Base-by-base conservation (phyloP, 1,140 invertebrate genomes). In the Trachelipus rathkii region DNA sequence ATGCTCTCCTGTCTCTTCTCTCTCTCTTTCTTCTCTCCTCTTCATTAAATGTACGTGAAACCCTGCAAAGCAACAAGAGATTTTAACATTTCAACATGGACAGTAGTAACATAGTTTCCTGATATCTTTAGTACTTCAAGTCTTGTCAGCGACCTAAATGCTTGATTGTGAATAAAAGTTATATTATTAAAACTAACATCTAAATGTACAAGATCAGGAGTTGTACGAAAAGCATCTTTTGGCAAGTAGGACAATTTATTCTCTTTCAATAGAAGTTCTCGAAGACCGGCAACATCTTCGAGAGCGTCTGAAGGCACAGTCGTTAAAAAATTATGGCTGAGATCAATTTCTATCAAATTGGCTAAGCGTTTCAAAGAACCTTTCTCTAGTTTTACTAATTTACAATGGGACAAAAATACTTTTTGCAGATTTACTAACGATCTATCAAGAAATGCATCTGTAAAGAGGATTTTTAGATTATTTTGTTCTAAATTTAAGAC, bases 401-500 rank as follows among this genome's bases (percentile, higher is more conserved):
- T 77, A 66, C 80, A 81, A 80, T 88, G 90, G 67, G 90, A 88
- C 82, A 96, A 85, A 85, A 92, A 94, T 19, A 96, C 89, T 82
- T 92, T 89, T 85, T 96, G 95, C 76, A 96, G 86, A 86, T 96
- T 95, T 10, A 94, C 88, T 44, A 96, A 87, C 66, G 90, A 91
- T 7, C 91, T 90, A 70, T 89, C 88, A 45, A 90, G 87, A 84
- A 96, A 96, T 72, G 91, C 91, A 83, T 94, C 92, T 46, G 89
- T 88, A 13, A 92, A 89, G 44, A 96, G 87, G 75, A 92, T 90
- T 82, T 92, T 91, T 80, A 96, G 87, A 84, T 93, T 91, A 85
- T 96, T 96, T 71, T 91, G 90, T 76, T 92, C 93, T 83, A 93
- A 88, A 85, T 96, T 93, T 81, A 96, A 86, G 11, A 96, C 94